A percentile compares a stretch with the other conserved stretches of the same genome.
Conservation (phyloP, 2,113 vertebrate genomes). For the Sorex araneus region DNA sequence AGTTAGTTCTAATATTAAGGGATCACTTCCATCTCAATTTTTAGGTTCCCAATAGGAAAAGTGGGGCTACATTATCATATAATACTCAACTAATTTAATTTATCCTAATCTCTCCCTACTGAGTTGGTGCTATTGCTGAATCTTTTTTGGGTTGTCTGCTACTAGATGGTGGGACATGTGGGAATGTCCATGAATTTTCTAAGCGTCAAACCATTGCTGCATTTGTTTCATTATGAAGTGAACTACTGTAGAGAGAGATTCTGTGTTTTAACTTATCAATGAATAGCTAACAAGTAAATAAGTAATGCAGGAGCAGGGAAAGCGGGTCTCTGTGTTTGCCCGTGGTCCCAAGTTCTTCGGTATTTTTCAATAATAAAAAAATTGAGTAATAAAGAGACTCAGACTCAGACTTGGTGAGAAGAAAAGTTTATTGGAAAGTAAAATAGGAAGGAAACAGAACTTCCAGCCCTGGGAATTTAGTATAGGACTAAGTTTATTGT, state of each 20-base stretch:
- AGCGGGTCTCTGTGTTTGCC: no score
- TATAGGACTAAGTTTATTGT: no score
- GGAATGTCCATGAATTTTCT: neutral
- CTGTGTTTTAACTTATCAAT: neutral
- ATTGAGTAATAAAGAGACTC: no score
- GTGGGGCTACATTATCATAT: neutral
- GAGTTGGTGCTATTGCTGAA: neutral
- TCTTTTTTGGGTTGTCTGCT: neutral
- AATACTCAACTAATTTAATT: neutral
- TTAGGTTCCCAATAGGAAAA: neutral
- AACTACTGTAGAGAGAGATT: neutral
- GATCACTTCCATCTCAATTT: neutral
- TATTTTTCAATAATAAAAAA: neutral
- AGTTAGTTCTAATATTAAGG: neutral
- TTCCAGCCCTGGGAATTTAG: no score
- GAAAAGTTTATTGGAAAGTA: no score
- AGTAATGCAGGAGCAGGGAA: no score
- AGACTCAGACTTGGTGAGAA: no score
- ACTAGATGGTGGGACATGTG: neutral
- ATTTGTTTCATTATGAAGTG: conserved; percentile 10
- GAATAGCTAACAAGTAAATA: neutral
- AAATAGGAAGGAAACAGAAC: no score
- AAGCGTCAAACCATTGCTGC: neutral
- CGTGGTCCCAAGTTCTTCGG: no score
- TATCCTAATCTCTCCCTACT: neutral